Evolutionary conservation across 1,140 invertebrate species (phyloP).

Genomic region (Plectrocnemia conspersa): DNA sequence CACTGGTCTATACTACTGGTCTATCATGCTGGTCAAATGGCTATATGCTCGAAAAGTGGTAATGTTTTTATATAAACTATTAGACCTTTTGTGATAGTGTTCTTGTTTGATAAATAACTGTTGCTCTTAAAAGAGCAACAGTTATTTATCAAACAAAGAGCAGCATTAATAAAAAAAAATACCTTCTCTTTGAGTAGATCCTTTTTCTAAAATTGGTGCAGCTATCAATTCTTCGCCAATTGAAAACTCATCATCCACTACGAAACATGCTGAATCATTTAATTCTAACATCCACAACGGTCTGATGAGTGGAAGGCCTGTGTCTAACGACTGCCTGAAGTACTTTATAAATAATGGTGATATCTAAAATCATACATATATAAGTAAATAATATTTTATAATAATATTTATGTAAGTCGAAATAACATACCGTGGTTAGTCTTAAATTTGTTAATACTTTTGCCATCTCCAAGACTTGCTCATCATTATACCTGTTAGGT

Average conservation of each 20-base stretch:
- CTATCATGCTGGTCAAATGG: no score
- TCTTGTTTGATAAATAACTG: no score
- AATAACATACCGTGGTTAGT: conserved; percentile 59
- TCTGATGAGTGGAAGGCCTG: conserved; percentile 77
- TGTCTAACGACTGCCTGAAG: conserved; percentile 67
- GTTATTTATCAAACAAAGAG: no score
- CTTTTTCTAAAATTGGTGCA: conserved; percentile 76
- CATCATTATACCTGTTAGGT: conserved; percentile 80
- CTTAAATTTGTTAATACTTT: conserved; percentile 71
- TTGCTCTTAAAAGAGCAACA: no score
- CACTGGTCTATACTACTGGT: no score
- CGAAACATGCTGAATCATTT: conserved; percentile 70
- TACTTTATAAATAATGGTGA: conserved; percentile 73
- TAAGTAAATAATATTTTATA: background rate
- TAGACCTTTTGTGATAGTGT: no score
- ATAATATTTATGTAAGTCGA: conserved; percentile 17
- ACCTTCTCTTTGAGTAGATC: conserved; percentile 59
- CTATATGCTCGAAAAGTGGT: no score
- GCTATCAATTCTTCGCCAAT: conserved; percentile 88
- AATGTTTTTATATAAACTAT: no score
- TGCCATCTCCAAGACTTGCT: conserved; percentile 69
- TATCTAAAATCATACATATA: conserved; percentile 44
- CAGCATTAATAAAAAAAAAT: no score
- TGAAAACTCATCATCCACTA: conserved; percentile 82
- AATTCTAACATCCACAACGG: conserved; percentile 91